Base-by-base conservation (phyloP, 2,888 invertebrate genomes). In the Ischnura elegans region DNA sequence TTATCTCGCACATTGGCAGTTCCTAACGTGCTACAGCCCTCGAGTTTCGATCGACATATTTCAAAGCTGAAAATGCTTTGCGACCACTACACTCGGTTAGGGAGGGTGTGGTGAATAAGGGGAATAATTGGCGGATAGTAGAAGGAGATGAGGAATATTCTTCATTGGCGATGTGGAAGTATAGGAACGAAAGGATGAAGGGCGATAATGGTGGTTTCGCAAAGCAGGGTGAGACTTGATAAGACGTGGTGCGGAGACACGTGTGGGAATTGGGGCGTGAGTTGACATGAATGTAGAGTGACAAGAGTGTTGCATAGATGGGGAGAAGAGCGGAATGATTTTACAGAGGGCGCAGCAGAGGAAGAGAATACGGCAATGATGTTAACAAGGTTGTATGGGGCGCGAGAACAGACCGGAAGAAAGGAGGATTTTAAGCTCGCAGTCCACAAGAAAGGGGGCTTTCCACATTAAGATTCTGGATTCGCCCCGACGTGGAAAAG, bases 391-490 rank as follows among this genome's bases (percentile, higher is more conserved):
- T 19, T 3, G 47, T 5, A 13, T 5, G 47, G 47, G 66, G 66
- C 6, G 66, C 0, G 36, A 36, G 13, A 29, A 36, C 29, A 36
- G 76, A 76, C 10, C 36, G 29, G 36, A 76, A 36, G 76, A 76
- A 36, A 6, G 76, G 76, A 76, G 36, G 10, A 76, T 36, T 8
- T 6, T 61, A 76, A 76, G 76, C 76, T 36, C 29, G 76, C 13
- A 76, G 76, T 76, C 76, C 76, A 36, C 76, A 76, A 76, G 47
- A 45, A 47, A 47, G 13, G 87, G 42, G 51, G 42, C 36, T 36
- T 21, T 87, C 51, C 87, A 29, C 47, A 87, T 87, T 51, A 87
- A 87, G 87, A 87, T 51, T 87, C 36, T 29, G 87, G 19, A 47
- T 51, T 51, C 87, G 87, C 36, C 36, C 36, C 36, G 76, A 76